Percentiles rank a stretch among this genome's conserved stretches.
phyloP scores from a whole-genome alignment of 1,140 invertebrate species.

The Papilio helenus region DNA sequence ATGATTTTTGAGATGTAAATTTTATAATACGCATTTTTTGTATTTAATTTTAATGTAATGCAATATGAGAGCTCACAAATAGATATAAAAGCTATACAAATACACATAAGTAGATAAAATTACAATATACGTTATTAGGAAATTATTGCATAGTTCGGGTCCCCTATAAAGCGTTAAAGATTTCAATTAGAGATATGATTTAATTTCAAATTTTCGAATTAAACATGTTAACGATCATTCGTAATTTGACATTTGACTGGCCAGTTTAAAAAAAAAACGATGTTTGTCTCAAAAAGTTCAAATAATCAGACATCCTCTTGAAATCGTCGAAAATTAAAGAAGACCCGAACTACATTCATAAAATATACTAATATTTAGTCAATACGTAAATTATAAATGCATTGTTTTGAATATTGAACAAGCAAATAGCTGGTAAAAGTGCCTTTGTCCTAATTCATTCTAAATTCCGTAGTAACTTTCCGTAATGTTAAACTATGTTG shows the following conservation, averaged over 20 bases:
- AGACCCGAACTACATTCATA: neutral
- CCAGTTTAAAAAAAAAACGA: too few relatives aligned
- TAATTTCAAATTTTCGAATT: neutral
- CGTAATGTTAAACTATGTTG: neutral
- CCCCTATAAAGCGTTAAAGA: neutral
- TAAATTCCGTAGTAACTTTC: neutral
- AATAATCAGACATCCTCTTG: neutral
- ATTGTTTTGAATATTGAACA: neutral
- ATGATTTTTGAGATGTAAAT: neutral
- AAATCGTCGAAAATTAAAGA: neutral
- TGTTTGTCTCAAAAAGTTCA: neutral
- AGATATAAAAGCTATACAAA: slow-evolving; percentile 19
- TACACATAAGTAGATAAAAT: slow-evolving; percentile 4
- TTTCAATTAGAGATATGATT: neutral
- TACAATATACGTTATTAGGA: neutral
- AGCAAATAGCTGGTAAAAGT: neutral
- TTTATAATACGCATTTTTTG: slow-evolving; percentile 7
- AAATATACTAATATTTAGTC: neutral
- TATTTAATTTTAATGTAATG: slow-evolving; percentile 9
- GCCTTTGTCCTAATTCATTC: neutral
- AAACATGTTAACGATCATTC: too few relatives aligned
- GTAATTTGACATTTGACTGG: too few relatives aligned
- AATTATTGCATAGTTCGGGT: neutral
- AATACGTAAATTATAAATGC: neutral
- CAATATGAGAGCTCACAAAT: slow-evolving; percentile 17